A percentile compares a stretch with the other conserved stretches of the same genome.
Conservation (phyloP, 1,140 invertebrate species). For the Listronotus oregonensis region DNA sequence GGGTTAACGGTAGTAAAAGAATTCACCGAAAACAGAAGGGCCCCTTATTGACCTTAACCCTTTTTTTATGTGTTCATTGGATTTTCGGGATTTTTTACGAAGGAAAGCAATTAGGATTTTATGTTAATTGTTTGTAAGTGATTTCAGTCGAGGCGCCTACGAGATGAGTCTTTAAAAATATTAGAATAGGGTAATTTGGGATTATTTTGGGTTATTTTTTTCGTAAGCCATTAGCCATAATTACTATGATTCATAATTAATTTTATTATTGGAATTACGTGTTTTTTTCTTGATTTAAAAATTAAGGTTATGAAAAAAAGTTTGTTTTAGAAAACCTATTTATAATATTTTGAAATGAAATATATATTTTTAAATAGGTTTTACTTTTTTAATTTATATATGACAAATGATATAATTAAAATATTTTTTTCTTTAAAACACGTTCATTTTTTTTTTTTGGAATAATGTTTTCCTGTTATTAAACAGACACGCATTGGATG, state of each 20-base stretch:
- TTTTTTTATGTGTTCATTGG: slow-evolving; percentile 46
- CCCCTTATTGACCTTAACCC: slow-evolving; percentile 36
- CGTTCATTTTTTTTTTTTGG: too few species aligned
- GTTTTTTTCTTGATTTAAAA: too few species aligned
- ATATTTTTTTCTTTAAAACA: too few species aligned
- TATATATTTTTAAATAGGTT: too few species aligned
- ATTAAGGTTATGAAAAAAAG: too few species aligned
- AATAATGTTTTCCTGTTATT: too few species aligned
- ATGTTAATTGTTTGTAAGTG: slow-evolving; percentile 47
- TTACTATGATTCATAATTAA: slow-evolving; percentile 2
- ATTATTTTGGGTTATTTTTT: slow-evolving; percentile 2
- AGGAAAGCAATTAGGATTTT: slow-evolving; percentile 44
- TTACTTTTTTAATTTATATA: too few species aligned
- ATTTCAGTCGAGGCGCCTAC: slow-evolving; percentile 39
- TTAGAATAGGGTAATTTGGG: slow-evolving; percentile 7
- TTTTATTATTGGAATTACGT: too few species aligned
- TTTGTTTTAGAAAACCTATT: too few species aligned
- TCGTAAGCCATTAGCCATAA: background rate
- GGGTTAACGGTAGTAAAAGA: slow-evolving; percentile 41
- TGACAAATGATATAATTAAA: too few species aligned
- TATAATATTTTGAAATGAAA: too few species aligned
- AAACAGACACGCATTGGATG: too few species aligned
- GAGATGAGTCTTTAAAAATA: slow-evolving; percentile 12
- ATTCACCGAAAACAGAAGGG: slow-evolving; percentile 27
- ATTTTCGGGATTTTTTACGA: slow-evolving; percentile 44